Conservation (phyloP, 2,888 invertebrate species). For the Urechis unicinctus region DNA sequence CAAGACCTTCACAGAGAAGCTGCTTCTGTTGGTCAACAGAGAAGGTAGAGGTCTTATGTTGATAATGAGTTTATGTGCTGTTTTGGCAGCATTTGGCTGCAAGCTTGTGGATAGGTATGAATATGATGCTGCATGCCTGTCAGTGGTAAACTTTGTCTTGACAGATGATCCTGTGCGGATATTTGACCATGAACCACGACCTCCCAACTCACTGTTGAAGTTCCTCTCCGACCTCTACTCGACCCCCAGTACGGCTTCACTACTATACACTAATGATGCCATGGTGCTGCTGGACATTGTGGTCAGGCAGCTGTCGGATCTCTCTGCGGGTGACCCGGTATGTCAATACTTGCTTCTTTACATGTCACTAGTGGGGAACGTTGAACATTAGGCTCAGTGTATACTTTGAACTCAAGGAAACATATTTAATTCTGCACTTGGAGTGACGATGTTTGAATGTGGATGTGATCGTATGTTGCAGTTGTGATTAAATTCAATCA, state of each 20-base stretch:
- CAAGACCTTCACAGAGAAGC: conserved; percentile 84
- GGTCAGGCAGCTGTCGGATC: conserved; percentile 80
- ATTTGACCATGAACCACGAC: conserved; percentile 74
- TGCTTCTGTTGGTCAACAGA: conserved; percentile 77
- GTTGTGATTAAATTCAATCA: too few relatives aligned
- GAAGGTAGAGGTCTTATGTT: conserved; percentile 57
- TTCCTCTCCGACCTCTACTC: conserved; percentile 81
- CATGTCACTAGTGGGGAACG: neutral
- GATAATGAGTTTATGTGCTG: neutral
- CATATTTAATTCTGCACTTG: neutral
- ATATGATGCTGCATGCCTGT: neutral
- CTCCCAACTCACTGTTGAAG: conserved; percentile 80
- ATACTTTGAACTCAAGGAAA: neutral
- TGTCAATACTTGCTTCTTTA: neutral
- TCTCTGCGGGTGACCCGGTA: conserved; percentile 70
- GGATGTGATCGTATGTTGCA: too few relatives aligned
- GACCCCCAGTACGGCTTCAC: conserved; percentile 64
- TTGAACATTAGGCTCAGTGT: too few relatives aligned
- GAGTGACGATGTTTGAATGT: too few relatives aligned
- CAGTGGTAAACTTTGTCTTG: neutral
- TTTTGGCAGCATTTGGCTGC: too few relatives aligned
- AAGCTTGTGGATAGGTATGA: too few relatives aligned
- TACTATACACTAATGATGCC: conserved; percentile 88
- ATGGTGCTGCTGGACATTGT: conserved; percentile 91
- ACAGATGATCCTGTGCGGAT: conserved; percentile 59